Percentiles rank a stretch among this genome's conserved stretches.
These are phyloP conservation scores for Atta texana DNA, from an alignment of 1,140 invertebrate genomes.

Conservation along the genomic window DNA sequence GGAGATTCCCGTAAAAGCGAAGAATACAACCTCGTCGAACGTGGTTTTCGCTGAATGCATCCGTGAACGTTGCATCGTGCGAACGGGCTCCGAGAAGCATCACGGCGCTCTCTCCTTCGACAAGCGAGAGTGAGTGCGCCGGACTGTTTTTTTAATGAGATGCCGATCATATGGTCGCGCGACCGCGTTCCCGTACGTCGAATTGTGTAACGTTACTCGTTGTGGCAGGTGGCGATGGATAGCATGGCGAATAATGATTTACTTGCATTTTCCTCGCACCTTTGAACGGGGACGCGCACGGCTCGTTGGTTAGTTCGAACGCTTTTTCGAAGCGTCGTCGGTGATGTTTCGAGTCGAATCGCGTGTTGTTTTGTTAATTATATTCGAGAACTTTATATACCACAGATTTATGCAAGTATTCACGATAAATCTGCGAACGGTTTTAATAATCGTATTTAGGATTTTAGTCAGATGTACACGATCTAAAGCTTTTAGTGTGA, in stretches of 20 bases:
- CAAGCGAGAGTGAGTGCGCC: constrained; percentile 69
- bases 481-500: too few species aligned
- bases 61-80: neutral
- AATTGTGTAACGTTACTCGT: constrained; percentile 24
- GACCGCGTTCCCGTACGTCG: constrained; percentile 40
- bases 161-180: constrained; percentile 80
- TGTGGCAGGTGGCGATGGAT: constrained; percentile 29
- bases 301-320: neutral
- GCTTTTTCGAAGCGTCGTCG: neutral
- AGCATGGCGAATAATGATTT: constrained; percentile 26
- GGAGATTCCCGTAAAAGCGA: neutral
- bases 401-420: neutral
- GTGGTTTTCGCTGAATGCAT: too few species aligned
- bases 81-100: neutral
- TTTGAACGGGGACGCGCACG: neutral
- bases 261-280: neutral
- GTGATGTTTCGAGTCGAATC: neutral
- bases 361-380: neutral
- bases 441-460: neutral
- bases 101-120: constrained; percentile 32
- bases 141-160: constrained; percentile 75
- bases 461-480: neutral
- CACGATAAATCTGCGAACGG: neutral
- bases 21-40: neutral
- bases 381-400: neutral